A percentile compares a stretch with the other conserved stretches of the same genome.
phyloP scores from a whole-genome alignment of 2,113 vertebrate species.

The Cinclus mexicanus region DNA sequence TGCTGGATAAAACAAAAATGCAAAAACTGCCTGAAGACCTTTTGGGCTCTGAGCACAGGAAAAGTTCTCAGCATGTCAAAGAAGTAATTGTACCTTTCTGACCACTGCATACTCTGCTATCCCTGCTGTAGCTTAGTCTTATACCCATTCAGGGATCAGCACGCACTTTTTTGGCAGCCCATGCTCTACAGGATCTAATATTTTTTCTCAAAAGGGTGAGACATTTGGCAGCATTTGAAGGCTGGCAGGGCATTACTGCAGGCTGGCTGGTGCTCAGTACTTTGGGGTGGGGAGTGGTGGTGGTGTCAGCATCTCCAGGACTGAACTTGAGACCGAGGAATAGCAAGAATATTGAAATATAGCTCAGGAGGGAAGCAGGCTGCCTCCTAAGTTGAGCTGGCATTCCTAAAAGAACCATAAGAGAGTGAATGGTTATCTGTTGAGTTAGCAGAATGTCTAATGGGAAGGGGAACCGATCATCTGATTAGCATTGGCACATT shows the following conservation, averaged over 20 bases:
- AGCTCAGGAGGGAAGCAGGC: neutral
- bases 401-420: neutral
- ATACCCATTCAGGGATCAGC: neutral
- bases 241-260: neutral
- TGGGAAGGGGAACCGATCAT: neutral
- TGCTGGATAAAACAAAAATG: neutral
- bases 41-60: neutral
- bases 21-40: neutral
- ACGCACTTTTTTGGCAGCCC: neutral
- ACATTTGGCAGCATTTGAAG: neutral
- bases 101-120: neutral
- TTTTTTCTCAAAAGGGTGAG: neutral
- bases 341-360: neutral
- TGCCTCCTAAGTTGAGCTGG: neutral
- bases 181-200: neutral
- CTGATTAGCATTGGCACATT: conserved; percentile 35
- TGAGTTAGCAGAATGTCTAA: conserved; percentile 14
- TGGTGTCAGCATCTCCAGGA: neutral
- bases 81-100: neutral
- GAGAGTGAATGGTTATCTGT: neutral
- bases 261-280: neutral
- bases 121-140: neutral
- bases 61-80: neutral
- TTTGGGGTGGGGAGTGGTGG: rapidly evolving
- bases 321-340: rapidly evolving